A percentile compares a stretch with the other conserved stretches of the same genome.
phyloP scores from a whole-genome alignment of 2,797 vertebrate genomes.

The Mormyrus proboscirostris region DNA sequence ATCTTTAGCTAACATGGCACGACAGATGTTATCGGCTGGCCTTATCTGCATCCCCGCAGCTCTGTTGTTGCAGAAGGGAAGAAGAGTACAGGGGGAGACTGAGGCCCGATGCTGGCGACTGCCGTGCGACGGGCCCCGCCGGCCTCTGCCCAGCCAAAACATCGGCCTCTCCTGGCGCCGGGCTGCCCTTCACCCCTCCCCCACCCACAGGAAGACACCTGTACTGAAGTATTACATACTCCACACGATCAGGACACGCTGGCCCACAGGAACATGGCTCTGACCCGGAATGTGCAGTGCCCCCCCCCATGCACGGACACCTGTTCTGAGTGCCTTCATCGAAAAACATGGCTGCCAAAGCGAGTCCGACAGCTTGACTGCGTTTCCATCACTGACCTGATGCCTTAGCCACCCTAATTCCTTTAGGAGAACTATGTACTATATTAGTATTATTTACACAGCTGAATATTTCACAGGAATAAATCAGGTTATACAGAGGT shows the following conservation, averaged over 20 bases:
- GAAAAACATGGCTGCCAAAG: background rate
- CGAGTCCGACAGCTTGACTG: background rate
- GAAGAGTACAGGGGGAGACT: constrained; percentile 41
- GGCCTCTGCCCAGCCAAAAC: constrained; percentile 60
- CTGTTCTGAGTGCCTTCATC: background rate
- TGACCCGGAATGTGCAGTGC: background rate
- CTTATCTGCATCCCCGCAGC: constrained; percentile 46
- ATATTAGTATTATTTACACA: background rate
- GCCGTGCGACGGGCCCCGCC: constrained; percentile 43
- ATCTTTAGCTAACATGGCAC: constrained; percentile 47
- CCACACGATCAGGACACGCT: no score
- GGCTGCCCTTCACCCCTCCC: background rate
- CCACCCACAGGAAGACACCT: constrained; percentile 17
- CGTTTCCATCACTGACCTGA: background rate
- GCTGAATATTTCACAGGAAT: background rate
- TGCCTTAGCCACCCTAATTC: background rate
- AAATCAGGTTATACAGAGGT: background rate
- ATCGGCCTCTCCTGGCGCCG: constrained; percentile 59
- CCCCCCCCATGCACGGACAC: background rate
- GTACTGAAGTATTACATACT: background rate
- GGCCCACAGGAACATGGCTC: background rate
- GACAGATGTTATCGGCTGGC: constrained; percentile 44
- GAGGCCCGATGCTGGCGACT: constrained; percentile 42
- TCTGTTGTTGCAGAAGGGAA: constrained; percentile 44
- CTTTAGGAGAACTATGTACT: background rate